Conservation (phyloP, 1,140 invertebrate species). For the Eurosta solidaginis region DNA sequence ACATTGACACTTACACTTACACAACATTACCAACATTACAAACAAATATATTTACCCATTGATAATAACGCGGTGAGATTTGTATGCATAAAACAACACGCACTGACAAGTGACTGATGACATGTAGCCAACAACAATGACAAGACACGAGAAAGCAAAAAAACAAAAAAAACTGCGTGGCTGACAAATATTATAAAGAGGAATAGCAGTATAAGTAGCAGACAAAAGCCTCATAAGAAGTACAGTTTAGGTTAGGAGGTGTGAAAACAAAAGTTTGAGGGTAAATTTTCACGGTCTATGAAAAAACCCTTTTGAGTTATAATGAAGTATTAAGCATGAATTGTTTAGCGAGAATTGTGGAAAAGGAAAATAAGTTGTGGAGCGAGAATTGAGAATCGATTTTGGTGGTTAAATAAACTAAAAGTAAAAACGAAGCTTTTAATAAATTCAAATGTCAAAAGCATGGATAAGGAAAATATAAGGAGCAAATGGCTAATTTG, state of each 20-base stretch:
- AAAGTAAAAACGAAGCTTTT: too few species aligned
- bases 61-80: neutral
- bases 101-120: constrained; percentile 34
- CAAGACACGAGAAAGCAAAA: neutral
- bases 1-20: neutral
- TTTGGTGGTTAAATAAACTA: too few species aligned
- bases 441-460: too few species aligned
- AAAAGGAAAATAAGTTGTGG: too few species aligned
- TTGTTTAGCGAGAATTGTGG: too few species aligned
- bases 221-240: neutral
- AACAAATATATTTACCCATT: neutral
- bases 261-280: neutral
- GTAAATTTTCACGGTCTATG: neutral
- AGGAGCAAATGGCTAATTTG: too few species aligned
- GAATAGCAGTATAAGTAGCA: neutral
- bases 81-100: neutral
- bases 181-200: neutral
- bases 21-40: neutral
- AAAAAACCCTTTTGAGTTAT: neutral
- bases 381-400: too few species aligned
- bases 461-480: too few species aligned
- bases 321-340: neutral
- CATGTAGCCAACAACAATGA: constrained; percentile 31
- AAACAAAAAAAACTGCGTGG: neutral
- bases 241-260: too few species aligned